Percentiles rank a stretch among this genome's conserved stretches.
Evolutionary conservation across 2,113 vertebrate genomes (phyloP).

Genomic region (Malurus elegans): DNA sequence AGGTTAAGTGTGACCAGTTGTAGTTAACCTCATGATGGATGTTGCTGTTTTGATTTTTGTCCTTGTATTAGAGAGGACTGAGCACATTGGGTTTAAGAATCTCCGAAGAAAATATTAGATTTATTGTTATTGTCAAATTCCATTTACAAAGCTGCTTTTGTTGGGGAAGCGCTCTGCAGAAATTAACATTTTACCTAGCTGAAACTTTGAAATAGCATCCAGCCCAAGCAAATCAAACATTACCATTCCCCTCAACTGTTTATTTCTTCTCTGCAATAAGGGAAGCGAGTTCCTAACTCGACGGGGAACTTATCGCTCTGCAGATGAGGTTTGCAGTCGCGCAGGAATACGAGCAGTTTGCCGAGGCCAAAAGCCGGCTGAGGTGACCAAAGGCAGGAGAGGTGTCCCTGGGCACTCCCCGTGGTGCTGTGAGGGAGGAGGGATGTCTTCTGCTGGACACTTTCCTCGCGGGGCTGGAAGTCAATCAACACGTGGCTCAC

Average conservation of each 20-base stretch:
- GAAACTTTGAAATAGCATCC: not conserved
- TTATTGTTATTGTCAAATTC: not conserved
- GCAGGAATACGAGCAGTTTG: not conserved
- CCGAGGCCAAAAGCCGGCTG: not conserved
- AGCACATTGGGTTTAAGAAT: not conserved
- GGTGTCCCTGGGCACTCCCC: not conserved
- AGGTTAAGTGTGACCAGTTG: not conserved
- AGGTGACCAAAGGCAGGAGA: constrained; percentile 8
- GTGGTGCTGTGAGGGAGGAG: not conserved
- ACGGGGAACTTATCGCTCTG: not conserved
- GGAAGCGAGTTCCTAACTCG: constrained; percentile 1
- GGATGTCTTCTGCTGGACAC: not conserved
- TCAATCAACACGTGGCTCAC: not conserved
- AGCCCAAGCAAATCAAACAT: not conserved
- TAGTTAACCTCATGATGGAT: not conserved
- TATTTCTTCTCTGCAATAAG: constrained; percentile 33
- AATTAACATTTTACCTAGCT: not conserved
- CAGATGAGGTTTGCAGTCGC: not conserved
- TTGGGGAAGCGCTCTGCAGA: not conserved
- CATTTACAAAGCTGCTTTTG: not conserved
- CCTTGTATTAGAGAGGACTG: not conserved
- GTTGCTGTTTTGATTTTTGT: not conserved
- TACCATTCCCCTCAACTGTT: constrained; percentile 2
- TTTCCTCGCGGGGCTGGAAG: constrained; percentile 7
- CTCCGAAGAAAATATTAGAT: not conserved